Conservation (phyloP, 2,888 invertebrate genomes). For the Hermodice carunculata region DNA sequence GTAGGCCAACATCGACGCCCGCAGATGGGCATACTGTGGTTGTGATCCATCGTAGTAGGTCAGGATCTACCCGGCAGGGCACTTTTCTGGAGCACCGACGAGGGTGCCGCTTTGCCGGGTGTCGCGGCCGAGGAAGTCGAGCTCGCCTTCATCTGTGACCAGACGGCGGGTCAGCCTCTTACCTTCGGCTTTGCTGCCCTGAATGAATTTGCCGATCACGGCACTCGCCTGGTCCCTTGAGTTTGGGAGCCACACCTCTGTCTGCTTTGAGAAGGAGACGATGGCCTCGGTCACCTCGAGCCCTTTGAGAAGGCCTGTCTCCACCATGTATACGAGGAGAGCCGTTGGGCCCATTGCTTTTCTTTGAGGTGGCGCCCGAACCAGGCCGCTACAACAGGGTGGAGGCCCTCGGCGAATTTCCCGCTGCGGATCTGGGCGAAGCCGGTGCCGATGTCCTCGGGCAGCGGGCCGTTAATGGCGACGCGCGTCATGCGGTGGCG, state of each 20-base stretch:
- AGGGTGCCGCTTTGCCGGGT: too few species aligned
- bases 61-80: too few species aligned
- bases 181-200: conserved; percentile 14
- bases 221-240: conserved; percentile 12
- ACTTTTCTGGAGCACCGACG: too few species aligned
- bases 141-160: conserved; percentile 11
- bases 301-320: conserved; percentile 1
- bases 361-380: conserved; percentile 10
- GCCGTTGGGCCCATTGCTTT: conserved; percentile 6
- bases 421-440: background rate
- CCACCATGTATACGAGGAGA: conserved; percentile 7
- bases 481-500: conserved; percentile 11
- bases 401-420: background rate
- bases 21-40: too few species aligned
- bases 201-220: conserved; percentile 15
- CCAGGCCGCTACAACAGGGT: conserved; percentile 14
- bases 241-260: conserved; percentile 5
- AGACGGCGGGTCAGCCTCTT: conserved; percentile 4
- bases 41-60: too few species aligned
- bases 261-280: conserved; percentile 9
- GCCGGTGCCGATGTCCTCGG: too few species aligned
- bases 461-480: conserved; percentile 9
- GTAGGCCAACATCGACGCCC: too few species aligned
- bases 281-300: conserved; percentile 6
- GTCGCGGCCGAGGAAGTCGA: background rate